A percentile compares a stretch with the other conserved stretches of the same genome.
These are phyloP conservation scores for Hemiscyllium ocellatum DNA, from an alignment of 2,113 vertebrate genomes.

Conservation along the genomic window DNA sequence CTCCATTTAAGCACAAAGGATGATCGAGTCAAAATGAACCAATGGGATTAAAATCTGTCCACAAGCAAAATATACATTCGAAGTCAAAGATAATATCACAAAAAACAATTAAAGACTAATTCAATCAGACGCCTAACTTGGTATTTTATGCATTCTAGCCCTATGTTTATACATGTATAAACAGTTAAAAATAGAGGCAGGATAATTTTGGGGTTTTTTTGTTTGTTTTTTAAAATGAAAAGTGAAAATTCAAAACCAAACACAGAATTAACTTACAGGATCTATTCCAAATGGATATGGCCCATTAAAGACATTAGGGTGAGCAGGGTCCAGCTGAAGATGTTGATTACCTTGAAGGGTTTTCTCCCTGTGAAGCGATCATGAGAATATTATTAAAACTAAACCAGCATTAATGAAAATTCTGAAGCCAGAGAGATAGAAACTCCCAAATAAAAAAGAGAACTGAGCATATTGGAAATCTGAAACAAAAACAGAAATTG, in stretches of 20 bases:
- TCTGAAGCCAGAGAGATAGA: not conserved
- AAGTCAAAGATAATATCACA: constrained; percentile 1
- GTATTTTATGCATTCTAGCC: not conserved
- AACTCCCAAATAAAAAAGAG: not conserved
- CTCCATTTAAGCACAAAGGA: not conserved
- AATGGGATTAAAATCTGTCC: not conserved
- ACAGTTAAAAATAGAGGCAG: not conserved
- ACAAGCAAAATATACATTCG: not conserved
- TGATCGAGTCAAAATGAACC: not conserved
- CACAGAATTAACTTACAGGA: constrained; percentile 62
- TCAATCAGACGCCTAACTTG: not conserved
- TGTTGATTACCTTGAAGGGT: constrained; percentile 59
- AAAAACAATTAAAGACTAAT: not conserved
- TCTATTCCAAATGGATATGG: constrained; percentile 96
- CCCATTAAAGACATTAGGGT: constrained; percentile 78
- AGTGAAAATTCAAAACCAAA: not conserved
- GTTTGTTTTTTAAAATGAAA: not conserved
- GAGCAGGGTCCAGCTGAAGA: constrained; percentile 76
- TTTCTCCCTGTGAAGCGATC: constrained; percentile 51
- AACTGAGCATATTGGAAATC: not conserved
- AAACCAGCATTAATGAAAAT: not conserved
- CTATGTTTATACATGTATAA: not conserved
- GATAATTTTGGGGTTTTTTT: not conserved
- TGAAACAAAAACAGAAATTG: no score
- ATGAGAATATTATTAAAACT: not conserved